phyloP scores from a whole-genome alignment of 64 coral and sea anemone genomes.

The Dendronephthya gigantea region DNA sequence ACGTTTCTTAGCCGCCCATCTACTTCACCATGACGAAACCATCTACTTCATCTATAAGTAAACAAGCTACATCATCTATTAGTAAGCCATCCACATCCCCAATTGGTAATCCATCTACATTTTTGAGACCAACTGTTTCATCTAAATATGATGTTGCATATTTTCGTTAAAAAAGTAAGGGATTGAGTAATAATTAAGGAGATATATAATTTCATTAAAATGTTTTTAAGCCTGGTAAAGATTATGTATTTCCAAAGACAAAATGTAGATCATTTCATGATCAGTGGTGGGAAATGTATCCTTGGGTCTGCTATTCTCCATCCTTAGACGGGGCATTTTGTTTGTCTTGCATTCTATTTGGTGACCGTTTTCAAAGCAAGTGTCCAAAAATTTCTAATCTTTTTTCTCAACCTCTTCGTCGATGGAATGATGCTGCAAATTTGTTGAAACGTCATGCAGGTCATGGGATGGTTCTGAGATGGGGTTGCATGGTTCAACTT shows the following conservation, averaged over 20 bases:
- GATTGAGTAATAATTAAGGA: background rate
- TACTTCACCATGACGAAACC: background rate
- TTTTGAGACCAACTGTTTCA: background rate
- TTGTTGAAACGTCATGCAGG: background rate
- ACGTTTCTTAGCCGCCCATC: background rate
- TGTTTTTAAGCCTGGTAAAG: background rate
- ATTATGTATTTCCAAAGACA: background rate
- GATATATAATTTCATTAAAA: background rate
- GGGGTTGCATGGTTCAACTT: background rate
- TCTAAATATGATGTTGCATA: background rate
- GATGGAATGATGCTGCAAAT: background rate
- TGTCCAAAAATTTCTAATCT: background rate
- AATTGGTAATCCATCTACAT: background rate
- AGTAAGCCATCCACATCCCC: too few species aligned
- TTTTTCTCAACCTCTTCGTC: background rate
- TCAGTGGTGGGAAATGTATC: background rate
- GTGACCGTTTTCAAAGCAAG: background rate
- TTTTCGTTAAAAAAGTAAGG: background rate
- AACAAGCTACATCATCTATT: background rate
- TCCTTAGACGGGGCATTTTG: background rate
- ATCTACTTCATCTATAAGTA: background rate
- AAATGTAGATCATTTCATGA: background rate
- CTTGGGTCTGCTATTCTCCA: background rate
- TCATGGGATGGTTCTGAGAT: background rate
- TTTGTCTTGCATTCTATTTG: background rate